phyloP scores from a whole-genome alignment of 64 coral and sea anemone genomes.

The Acropora tenuis region DNA sequence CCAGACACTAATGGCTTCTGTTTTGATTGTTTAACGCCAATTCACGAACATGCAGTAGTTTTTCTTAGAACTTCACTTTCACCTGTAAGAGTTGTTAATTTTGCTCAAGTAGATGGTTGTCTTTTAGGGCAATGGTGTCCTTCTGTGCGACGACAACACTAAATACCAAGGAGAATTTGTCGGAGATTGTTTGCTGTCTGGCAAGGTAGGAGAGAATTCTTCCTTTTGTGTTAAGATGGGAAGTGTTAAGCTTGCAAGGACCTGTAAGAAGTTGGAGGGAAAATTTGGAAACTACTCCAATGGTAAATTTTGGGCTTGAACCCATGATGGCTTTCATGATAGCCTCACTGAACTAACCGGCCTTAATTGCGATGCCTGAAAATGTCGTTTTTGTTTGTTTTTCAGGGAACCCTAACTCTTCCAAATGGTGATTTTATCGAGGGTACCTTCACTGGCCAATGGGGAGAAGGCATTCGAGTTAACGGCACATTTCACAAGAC shows the following conservation, averaged over 20 bases:
- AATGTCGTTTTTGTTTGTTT: neutral
- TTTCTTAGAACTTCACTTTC: neutral
- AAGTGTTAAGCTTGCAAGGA: no score
- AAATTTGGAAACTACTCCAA: neutral
- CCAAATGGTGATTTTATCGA: slow-evolving; percentile 93
- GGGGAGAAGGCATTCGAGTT: slow-evolving; percentile 84
- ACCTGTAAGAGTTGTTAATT: neutral
- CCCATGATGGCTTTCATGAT: no score
- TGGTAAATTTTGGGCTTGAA: no score
- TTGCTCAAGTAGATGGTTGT: neutral
- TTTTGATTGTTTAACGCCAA: no score
- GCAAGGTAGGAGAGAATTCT: slow-evolving; percentile 70
- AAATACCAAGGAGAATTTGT: slow-evolving; percentile 93
- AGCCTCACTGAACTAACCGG: no score
- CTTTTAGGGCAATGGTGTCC: slow-evolving; percentile 73
- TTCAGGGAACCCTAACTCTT: slow-evolving; percentile 84
- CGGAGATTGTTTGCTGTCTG: slow-evolving; percentile 81
- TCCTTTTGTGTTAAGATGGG: neutral
- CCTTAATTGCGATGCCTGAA: no score
- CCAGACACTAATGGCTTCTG: no score
- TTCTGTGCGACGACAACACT: slow-evolving; percentile 95
- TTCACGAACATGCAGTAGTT: no score
- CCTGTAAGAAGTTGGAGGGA: neutral
- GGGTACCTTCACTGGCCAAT: slow-evolving; percentile 77
- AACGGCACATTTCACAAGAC: slow-evolving; percentile 85